Percentiles rank a stretch among this genome's conserved stretches.
These are phyloP conservation scores for Temnothorax nylanderi DNA, from an alignment of 1,140 invertebrate genomes.

Conservation along the genomic window DNA sequence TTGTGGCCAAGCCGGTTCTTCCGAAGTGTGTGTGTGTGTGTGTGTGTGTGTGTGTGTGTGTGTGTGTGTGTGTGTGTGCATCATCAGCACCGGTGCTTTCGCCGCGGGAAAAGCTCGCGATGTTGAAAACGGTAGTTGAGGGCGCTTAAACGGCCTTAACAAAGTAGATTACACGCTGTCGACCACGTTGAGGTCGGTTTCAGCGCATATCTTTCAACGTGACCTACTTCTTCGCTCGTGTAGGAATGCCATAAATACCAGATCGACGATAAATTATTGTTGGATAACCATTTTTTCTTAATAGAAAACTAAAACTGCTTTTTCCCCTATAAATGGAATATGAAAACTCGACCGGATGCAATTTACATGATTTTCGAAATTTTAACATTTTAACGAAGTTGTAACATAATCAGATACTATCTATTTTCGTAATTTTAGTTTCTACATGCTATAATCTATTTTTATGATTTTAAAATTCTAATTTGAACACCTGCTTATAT, in stretches of 20 bases:
- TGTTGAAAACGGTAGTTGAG: conserved; percentile 39
- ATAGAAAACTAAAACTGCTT: not conserved
- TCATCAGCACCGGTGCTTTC: conserved; percentile 26
- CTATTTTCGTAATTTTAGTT: not conserved
- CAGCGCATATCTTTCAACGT: conserved; percentile 34
- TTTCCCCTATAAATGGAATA: not conserved
- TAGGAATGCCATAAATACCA: conserved; percentile 41
- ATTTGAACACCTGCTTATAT: not conserved
- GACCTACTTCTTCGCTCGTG: conserved; percentile 42
- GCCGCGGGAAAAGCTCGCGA: conserved; percentile 51
- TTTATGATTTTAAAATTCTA: not conserved
- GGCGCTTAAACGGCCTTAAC: conserved; percentile 44
- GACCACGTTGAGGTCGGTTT: conserved; percentile 10
- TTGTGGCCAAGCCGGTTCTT: conserved; percentile 53
- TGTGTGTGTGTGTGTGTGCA: not conserved
- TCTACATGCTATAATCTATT: not conserved
- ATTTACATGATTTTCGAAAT: too few species aligned
- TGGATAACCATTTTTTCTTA: not conserved
- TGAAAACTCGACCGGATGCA: not conserved
- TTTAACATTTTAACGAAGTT: too few species aligned
- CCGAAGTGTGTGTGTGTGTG: not conserved
- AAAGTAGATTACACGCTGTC: conserved; percentile 52
- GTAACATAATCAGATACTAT: not conserved
- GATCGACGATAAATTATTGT: conserved; percentile 15
- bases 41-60: not conserved